Evolutionary conservation across 1,140 invertebrate species (phyloP).

Genomic region (Drosophila asahinai): DNA sequence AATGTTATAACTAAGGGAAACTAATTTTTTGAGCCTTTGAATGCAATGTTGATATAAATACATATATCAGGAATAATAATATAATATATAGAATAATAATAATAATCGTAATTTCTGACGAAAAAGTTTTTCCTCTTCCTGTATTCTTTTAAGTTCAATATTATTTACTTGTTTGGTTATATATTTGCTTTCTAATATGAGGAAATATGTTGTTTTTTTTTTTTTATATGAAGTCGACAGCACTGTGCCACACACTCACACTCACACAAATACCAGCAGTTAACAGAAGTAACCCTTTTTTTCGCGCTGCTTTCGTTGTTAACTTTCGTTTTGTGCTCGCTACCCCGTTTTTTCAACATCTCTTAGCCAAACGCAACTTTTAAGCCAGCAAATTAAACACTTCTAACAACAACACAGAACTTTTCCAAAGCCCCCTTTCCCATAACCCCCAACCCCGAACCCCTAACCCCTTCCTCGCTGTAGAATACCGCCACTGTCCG

Average conservation of each 20-base stretch:
- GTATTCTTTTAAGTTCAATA: too few species aligned
- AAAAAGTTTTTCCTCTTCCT: too few species aligned
- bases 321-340: conserved; percentile 44
- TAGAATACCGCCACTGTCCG: conserved; percentile 38
- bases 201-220: too few species aligned
- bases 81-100: too few species aligned
- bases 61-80: too few species aligned
- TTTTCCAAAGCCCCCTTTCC: conserved; percentile 30
- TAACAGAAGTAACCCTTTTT: conserved; percentile 69
- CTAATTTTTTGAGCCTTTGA: too few species aligned
- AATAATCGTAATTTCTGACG: too few species aligned
- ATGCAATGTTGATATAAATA: too few species aligned
- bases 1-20: not conserved
- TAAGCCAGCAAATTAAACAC: conserved; percentile 82
- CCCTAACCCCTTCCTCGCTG: conserved; percentile 4
- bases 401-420: conserved; percentile 73
- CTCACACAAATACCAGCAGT: conserved; percentile 42
- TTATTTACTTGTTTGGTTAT: not conserved
- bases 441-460: not conserved
- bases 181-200: too few species aligned
- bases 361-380: conserved; percentile 73
- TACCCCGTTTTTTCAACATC: conserved; percentile 38
- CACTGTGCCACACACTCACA: conserved; percentile 9
- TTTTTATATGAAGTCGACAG: not conserved
- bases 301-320: conserved; percentile 51